Evolutionary conservation across 2,797 vertebrate genomes (phyloP), one percentile per base, ranked within the genome.

Genomic region (Cyprinodon diabolis): DNA sequence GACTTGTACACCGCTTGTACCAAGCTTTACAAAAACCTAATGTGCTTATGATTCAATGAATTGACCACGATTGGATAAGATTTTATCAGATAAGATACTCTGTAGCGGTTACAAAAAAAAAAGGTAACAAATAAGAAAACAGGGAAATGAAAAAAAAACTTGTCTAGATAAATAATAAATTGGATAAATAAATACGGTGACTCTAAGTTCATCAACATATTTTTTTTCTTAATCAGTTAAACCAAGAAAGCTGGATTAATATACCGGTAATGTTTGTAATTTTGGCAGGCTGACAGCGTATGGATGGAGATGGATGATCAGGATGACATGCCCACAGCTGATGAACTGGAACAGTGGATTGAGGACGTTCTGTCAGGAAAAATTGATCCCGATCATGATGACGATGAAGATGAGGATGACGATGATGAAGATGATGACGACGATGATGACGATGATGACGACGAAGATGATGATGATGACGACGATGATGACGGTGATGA

Each of bases 291-390:
- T 0, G 97, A 97, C 85, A 98, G 97, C n/a, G 83, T 97, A 73
- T 98, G 97, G 97, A 85, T 97, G 95, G 95, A 97, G 67, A 97
- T 98, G 96, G 96, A 96, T 0, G 94, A 97, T 0, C 91, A 96
- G 4, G 96, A 98, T 0, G 96, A 97, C 76, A 95, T 97, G 90
- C 97, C 97, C 0, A 89, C 95, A 0, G 87, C 95, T 0, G 95
- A 96, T 0, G 97, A 97, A 87, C 89, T 97, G 23, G 96, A 98
- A 81, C 93, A 95, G 86, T 98, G 97, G 97, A 93, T 98, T 0
- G 95, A 97, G 71, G 96, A 97, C 0, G 96, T 98, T 71, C 90
- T 98, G 62, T 93, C 89, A 0, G 97, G 97, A 0, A 96, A 96
- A 73, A 96, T 97, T 19, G 96, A 97, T 87, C 96, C 96, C 0